These are phyloP conservation scores for Eretmocerus hayati DNA, from an alignment of 2,888 invertebrate species.

Conservation along the genomic window DNA sequence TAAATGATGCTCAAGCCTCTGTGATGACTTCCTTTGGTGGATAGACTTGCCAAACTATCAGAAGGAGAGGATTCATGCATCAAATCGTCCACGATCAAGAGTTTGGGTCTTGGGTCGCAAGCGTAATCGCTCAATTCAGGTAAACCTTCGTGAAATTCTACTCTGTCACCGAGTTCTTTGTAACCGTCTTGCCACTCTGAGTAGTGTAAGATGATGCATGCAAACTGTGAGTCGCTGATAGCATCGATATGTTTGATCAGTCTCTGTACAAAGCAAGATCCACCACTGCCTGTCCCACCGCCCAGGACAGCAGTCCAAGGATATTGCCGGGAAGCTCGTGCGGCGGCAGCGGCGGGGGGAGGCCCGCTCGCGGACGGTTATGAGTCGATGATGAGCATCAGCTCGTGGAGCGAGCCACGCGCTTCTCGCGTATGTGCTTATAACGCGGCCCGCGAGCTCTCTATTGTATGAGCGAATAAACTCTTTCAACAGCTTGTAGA, in stretches of 20 bases:
- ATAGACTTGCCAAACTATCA: neutral
- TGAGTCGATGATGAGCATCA: too few relatives aligned
- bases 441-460: too few relatives aligned
- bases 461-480: too few relatives aligned
- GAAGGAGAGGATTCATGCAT: neutral
- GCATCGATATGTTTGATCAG: neutral
- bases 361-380: too few relatives aligned
- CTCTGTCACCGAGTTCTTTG: neutral
- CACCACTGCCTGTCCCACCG: neutral
- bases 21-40: neutral
- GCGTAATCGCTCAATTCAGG: neutral
- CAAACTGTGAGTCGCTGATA: neutral
- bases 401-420: too few relatives aligned
- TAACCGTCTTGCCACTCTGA: neutral
- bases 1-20: neutral
- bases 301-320: neutral
- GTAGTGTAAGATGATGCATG: neutral
- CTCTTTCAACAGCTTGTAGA: too few relatives aligned
- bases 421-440: too few relatives aligned
- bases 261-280: neutral
- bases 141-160: neutral
- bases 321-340: too few relatives aligned
- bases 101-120: neutral
- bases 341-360: too few relatives aligned
- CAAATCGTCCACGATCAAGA: neutral